phyloP scores from a whole-genome alignment of 2,888 invertebrate species.

The Lissonota sp. region DNA sequence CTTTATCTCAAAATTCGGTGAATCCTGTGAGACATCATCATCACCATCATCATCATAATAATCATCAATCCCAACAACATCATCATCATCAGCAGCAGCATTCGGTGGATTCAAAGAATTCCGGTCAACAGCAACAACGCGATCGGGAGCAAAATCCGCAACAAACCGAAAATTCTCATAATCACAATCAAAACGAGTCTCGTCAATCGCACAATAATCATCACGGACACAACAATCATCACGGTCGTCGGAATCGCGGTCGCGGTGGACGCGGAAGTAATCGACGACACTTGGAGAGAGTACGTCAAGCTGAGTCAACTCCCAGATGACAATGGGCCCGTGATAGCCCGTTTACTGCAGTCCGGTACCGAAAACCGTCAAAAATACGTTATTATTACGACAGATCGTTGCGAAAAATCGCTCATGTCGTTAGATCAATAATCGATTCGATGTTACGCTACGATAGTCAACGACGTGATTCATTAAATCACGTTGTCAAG shows the following conservation, averaged over 20 bases:
- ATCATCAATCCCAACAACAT: slow-evolving; percentile 33
- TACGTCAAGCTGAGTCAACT: slow-evolving; percentile 77
- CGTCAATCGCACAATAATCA: slow-evolving; percentile 76
- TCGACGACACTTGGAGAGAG: slow-evolving; percentile 78
- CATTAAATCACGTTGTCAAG: slow-evolving; percentile 69
- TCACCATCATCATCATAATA: slow-evolving; percentile 43
- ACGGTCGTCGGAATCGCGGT: slow-evolving; percentile 72
- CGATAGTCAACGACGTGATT: slow-evolving; percentile 55
- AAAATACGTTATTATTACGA: slow-evolving; percentile 58
- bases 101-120: slow-evolving; percentile 41
- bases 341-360: slow-evolving; percentile 68
- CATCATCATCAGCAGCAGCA: slow-evolving; percentile 45
- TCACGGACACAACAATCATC: slow-evolving; percentile 71
- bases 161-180: slow-evolving; percentile 71
- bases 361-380: slow-evolving; percentile 68
- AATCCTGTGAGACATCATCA: slow-evolving; percentile 48
- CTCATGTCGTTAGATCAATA: slow-evolving; percentile 44
- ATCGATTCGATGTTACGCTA: slow-evolving; percentile 42
- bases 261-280: slow-evolving; percentile 68
- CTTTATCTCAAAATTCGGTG: slow-evolving; percentile 63
- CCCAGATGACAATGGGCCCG: slow-evolving; percentile 82
- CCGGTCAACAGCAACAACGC: slow-evolving; percentile 41
- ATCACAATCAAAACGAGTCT: slow-evolving; percentile 70
- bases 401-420: slow-evolving; percentile 20
- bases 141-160: slow-evolving; percentile 53